Percentiles rank a stretch among this genome's conserved stretches.
These are phyloP conservation scores for Tenebrosternarchus preto DNA, from an alignment of 2,113 vertebrate species.

Conservation along the genomic window DNA sequence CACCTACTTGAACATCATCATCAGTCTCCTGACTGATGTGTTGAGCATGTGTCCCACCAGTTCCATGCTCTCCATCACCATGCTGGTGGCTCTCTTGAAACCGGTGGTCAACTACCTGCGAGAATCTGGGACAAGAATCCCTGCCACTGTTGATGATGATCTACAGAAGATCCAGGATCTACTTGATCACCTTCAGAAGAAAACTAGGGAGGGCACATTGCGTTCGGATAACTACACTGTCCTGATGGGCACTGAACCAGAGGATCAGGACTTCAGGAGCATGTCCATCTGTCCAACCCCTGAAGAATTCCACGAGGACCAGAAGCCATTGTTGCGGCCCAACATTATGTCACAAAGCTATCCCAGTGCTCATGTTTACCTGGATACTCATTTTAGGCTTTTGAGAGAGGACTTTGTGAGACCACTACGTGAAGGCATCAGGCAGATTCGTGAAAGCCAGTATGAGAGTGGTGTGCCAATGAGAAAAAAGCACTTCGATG, in stretches of 20 bases:
- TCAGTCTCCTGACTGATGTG: slow-evolving; percentile 80
- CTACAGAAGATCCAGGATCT: slow-evolving; percentile 74
- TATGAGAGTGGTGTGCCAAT: slow-evolving; percentile 62
- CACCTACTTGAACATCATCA: slow-evolving; percentile 79
- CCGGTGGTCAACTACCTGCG: slow-evolving; percentile 77
- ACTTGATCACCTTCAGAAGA: slow-evolving; percentile 80
- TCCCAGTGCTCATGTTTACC: slow-evolving; percentile 79
- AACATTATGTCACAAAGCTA: slow-evolving; percentile 82
- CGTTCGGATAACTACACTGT: slow-evolving; percentile 77
- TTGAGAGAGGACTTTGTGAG: slow-evolving; percentile 92
- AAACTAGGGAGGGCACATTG: slow-evolving; percentile 82
- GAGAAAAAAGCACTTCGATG: slow-evolving; percentile 81
- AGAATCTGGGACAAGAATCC: slow-evolving; percentile 76
- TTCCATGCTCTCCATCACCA: slow-evolving; percentile 75
- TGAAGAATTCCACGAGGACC: slow-evolving; percentile 78
- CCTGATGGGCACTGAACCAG: slow-evolving; percentile 62
- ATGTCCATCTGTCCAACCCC: slow-evolving; percentile 84
- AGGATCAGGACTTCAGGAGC: slow-evolving; percentile 74
- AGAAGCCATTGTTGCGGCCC: slow-evolving; percentile 83
- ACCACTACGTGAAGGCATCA: slow-evolving; percentile 87
- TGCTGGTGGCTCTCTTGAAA: slow-evolving; percentile 79
- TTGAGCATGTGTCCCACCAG: slow-evolving; percentile 84
- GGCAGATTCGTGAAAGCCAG: slow-evolving; percentile 76
- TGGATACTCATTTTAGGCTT: slow-evolving; percentile 94
- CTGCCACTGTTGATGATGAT: slow-evolving; percentile 73